Base-by-base conservation (phyloP, 1,140 invertebrate species). In the Hylaeus anthracinus region DNA sequence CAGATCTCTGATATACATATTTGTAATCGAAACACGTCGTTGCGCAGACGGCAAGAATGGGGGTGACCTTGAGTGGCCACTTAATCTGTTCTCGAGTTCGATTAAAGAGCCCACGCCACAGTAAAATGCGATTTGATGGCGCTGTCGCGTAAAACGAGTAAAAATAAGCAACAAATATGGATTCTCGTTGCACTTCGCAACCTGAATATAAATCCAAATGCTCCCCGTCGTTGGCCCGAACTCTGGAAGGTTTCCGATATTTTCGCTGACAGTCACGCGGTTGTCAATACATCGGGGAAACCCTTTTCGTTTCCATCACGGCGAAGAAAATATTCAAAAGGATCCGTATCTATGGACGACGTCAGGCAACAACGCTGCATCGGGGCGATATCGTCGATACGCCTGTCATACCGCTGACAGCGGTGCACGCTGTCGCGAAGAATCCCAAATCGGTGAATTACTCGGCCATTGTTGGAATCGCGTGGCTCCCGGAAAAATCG, bases 401-500 rank as follows among this genome's bases (percentile, higher is more conserved):
- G n/a, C 15, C 48, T 74, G 60, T 74, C 60, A 26, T 6, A 39
- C 1, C 15, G 37, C 61, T 37, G 73, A 67, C 61, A 55, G 43
- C n/a, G 53, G 37, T 15, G 53, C 65, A 67, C 37, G 45, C 5
- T 14, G 26, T n/a, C 53, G 43, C 12, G 5, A 39, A 48, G 74
- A 48, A 69, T 76, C 26, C 37, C 41, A 67, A 69, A 70, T 70
- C 64, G 53, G 8, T 77, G 48, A 77, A 66, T 66, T 58, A 77
- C 61, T n/a, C 64, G 8, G 5, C 37, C 55, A 51, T 51, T 51
- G 12, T 53, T 66, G 12, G 14, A n/a, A 4, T 15, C 26, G 41
- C 43, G n/a, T 5, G 39, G 39, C 12, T 41, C 12, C 2, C 5
- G 12, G 53, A n/a, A 66, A 41, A 71, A 71, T n/a, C 3, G 12